Conservation (phyloP, 2,113 vertebrate species). For the Ptychochromis oligacanthus region DNA sequence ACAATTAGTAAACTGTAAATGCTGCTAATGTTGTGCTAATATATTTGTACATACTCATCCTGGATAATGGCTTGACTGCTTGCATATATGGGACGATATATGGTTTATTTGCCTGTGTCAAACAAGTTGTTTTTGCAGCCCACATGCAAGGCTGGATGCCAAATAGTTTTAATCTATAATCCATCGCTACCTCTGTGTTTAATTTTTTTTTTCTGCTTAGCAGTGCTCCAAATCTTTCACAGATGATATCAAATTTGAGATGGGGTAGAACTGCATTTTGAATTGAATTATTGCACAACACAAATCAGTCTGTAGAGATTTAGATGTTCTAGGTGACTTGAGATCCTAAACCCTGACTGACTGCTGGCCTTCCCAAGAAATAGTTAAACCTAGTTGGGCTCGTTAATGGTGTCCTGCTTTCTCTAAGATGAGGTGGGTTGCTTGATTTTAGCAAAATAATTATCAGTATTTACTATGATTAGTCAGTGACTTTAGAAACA, state of each 20-base stretch:
- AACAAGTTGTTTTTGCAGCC: not conserved
- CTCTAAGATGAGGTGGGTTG: rapidly evolving
- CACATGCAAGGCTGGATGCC: not conserved
- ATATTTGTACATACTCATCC: not conserved
- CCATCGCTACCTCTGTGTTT: rapidly evolving
- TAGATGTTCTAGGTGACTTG: not conserved
- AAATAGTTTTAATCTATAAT: not conserved
- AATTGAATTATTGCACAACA: not conserved
- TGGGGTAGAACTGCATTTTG: not conserved
- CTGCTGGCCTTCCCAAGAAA: not conserved
- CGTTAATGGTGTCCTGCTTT: not conserved
- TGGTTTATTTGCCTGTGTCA: not conserved
- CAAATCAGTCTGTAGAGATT: not conserved
- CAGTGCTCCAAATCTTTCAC: not conserved
- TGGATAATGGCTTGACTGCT: not conserved
- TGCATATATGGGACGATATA: not conserved
- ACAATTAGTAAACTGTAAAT: not conserved
- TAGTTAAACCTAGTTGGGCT: not conserved
- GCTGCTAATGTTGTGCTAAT: not conserved
- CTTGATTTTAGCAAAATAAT: not conserved
- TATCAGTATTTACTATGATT: no score
- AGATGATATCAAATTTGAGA: not conserved
- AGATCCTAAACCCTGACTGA: not conserved
- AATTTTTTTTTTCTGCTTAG: not conserved
- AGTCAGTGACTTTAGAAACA: no score